These are phyloP conservation scores for Desmophyllum pertusum DNA, from an alignment of 92 coral and sea anemone genomes.

Conservation along the genomic window DNA sequence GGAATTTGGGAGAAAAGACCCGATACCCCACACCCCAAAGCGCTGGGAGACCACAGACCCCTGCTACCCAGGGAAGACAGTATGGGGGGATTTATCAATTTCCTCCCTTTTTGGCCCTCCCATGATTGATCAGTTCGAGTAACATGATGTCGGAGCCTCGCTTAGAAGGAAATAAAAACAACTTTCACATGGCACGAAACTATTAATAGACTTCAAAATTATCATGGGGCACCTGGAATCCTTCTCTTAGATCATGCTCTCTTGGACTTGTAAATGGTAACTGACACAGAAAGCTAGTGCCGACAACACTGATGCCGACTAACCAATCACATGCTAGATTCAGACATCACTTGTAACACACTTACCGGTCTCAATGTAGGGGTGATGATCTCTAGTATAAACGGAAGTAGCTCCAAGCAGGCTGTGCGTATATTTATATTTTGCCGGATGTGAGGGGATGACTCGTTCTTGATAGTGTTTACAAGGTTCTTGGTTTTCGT, in stretches of 20 bases:
- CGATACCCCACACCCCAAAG: too few species aligned
- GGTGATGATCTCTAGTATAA: conserved; percentile 80
- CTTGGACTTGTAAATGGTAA: too few species aligned
- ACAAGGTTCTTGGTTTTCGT: conserved; percentile 74
- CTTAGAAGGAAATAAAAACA: too few species aligned
- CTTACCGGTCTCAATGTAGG: conserved; percentile 95
- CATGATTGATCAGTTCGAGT: neutral
- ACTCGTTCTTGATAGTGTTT: conserved; percentile 71
- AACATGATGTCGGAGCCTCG: too few species aligned
- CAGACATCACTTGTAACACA: neutral
- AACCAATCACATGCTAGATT: neutral
- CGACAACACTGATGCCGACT: neutral
- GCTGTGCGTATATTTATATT: conserved; percentile 67
- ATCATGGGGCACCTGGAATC: too few species aligned
- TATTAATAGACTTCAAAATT: too few species aligned
- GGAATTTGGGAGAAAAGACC: neutral
- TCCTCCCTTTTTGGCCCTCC: neutral
- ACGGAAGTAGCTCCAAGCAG: conserved; percentile 82
- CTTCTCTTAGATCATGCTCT: too few species aligned
- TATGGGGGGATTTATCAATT: neutral
- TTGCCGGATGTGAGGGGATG: conserved; percentile 78
- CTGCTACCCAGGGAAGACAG: too few species aligned
- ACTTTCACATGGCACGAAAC: too few species aligned
- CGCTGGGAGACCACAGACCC: too few species aligned
- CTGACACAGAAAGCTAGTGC: too few species aligned